Percentiles rank a stretch among this genome's conserved stretches.
Evolutionary conservation across 2,888 invertebrate species (phyloP).

Genomic region (Cheilosia urbana): DNA sequence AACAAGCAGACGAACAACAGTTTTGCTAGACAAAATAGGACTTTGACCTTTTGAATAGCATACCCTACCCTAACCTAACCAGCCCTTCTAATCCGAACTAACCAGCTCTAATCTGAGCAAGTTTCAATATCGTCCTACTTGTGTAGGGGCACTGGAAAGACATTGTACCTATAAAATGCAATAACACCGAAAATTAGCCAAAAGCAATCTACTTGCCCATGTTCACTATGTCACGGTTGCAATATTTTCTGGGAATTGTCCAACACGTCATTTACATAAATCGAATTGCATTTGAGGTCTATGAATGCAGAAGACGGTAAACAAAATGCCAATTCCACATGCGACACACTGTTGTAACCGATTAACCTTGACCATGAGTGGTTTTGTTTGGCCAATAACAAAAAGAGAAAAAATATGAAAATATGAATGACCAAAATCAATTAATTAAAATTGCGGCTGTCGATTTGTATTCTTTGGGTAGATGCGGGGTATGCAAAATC

Average conservation of each 20-base stretch:
- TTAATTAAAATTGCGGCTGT: slow-evolving; percentile 1
- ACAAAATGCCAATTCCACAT: slow-evolving; percentile 20
- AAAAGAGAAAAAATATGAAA: not conserved
- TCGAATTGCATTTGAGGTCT: slow-evolving; percentile 2
- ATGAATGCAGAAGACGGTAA: slow-evolving; percentile 15
- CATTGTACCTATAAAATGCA: not conserved
- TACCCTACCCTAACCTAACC: no score
- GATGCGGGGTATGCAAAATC: not conserved
- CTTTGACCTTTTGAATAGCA: no score
- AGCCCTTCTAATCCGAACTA: no score
- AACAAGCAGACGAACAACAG: no score
- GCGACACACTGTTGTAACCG: slow-evolving; percentile 19
- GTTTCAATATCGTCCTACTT: no score
- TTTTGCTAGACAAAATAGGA: no score
- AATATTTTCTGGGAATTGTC: slow-evolving; percentile 15
- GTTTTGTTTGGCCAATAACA: slow-evolving; percentile 10
- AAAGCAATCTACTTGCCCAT: not conserved
- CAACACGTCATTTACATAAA: slow-evolving; percentile 30
- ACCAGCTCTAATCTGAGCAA: no score
- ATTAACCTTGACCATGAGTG: slow-evolving; percentile 27
- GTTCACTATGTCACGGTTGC: slow-evolving; percentile 39
- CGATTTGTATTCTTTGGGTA: not conserved
- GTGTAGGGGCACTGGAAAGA: not conserved
- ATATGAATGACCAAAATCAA: slow-evolving; percentile 16
- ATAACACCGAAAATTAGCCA: not conserved